Conservation (phyloP, 2,888 invertebrate genomes). For the Lepetodrilus schrolli region DNA sequence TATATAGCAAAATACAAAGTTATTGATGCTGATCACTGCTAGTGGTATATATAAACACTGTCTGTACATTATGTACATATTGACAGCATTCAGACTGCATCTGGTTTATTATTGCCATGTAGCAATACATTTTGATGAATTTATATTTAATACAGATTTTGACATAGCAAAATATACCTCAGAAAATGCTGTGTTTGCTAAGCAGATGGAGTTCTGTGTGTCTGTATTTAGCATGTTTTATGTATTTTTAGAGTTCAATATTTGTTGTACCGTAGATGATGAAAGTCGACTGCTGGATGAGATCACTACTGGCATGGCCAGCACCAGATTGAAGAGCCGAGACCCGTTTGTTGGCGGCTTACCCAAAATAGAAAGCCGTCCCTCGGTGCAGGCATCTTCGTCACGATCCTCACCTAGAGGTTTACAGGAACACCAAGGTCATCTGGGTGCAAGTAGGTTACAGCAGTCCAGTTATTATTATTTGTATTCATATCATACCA, state of each 20-base stretch:
- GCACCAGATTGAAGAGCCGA: conserved; percentile 49
- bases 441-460: background rate
- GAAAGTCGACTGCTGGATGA: conserved; percentile 68
- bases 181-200: background rate
- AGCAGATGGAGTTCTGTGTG: background rate
- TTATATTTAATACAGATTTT: too few species aligned
- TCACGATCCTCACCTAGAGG: background rate
- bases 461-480: background rate
- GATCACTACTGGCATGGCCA: conserved; percentile 66
- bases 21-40: too few species aligned
- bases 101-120: too few species aligned
- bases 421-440: background rate
- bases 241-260: background rate
- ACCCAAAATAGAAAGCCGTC: conserved; percentile 48
- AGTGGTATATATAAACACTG: too few species aligned
- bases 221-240: background rate
- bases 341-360: conserved; percentile 59
- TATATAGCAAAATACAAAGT: too few species aligned
- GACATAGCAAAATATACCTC: background rate
- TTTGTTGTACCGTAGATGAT: conserved; percentile 52
- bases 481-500: background rate
- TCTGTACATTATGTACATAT: too few species aligned
- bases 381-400: conserved; percentile 38
- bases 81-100: too few species aligned
- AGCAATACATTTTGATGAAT: too few species aligned